Evolutionary conservation across 2,797 vertebrate genomes (phyloP), one percentile per base, ranked within the genome.

Genomic region (Lithobates pipiens): DNA sequence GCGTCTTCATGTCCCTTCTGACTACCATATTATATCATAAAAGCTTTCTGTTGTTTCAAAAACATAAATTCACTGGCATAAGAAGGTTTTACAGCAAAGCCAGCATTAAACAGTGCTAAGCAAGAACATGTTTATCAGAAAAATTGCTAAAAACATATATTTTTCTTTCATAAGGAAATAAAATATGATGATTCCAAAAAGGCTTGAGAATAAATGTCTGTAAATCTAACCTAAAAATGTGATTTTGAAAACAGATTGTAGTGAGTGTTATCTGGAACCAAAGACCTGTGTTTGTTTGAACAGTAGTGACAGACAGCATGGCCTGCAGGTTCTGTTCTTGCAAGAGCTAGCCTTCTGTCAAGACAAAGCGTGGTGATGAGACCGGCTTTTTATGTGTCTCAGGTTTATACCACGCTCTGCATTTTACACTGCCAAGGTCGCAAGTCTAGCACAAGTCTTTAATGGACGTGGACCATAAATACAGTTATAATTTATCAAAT

Each of bases 371-470:
- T 78, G 75, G 23, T 15, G 75, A 21, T 85, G 54, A 78, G 16
- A 13, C 27, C 36, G 88, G 29, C 63, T 46, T 54, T n/a, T 57
- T 54, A 54, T 63, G 6, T 36, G 71, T 50, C 0, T 6, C 70
- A 71, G 15, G 76, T 67, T 70, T 61, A n/a, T 72, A 67, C 34
- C 69, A 77, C 71, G 69, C 86, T 75, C 10, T 46, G 44, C 27
- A 75, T 77, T 46, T 82, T 61, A 65, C 27, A 44, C 76, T 69
- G 25, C 10, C 80, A 75, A 82, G 71, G 80, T 82, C 80, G 74
- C 54, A 27, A 42, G 80, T 75, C 54, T 71, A 46, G 80, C 44
- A 18, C n/a, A 44, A 65, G 36, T 82, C 80, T 65, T 65, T 74
- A 75, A 81, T 75, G 57, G 80, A 44, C 46, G 36, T 68, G 77